Conservation (phyloP, 2,888 invertebrate genomes). For the Salticus scenicus region DNA sequence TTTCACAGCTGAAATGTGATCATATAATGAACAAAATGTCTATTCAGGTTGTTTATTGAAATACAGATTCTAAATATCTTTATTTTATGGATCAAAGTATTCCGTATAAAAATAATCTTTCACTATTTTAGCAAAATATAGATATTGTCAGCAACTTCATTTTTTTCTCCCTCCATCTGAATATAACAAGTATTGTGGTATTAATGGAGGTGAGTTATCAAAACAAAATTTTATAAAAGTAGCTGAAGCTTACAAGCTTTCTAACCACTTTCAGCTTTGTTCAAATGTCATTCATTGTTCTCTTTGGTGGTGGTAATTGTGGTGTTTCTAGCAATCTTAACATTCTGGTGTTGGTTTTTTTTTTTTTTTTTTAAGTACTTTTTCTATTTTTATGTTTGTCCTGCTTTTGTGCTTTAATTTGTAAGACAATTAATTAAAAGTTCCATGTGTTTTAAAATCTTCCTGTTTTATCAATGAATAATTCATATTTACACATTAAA, state of each 20-base stretch:
- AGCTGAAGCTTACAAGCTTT: background rate
- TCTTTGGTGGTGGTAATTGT: background rate
- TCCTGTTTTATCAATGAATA: too few species aligned
- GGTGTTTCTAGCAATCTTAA: background rate
- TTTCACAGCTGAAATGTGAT: too few species aligned
- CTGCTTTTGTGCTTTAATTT: too few species aligned
- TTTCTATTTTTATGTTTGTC: background rate
- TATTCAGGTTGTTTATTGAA: too few species aligned
- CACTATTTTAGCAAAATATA: slow-evolving; percentile 44
- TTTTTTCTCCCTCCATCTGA: slow-evolving; percentile 55
- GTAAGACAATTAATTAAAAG: too few species aligned
- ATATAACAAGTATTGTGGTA: slow-evolving; percentile 39
- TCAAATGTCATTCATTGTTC: background rate
- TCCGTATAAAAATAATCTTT: background rate
- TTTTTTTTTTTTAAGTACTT: background rate
- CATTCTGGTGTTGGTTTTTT: slow-evolving; percentile 35
- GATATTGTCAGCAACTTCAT: slow-evolving; percentile 63
- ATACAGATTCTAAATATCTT: too few species aligned
- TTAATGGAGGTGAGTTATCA: slow-evolving; percentile 43
- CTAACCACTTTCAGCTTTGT: background rate
- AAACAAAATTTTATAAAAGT: background rate
- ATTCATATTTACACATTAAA: too few species aligned
- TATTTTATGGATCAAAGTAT: too few species aligned
- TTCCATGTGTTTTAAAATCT: too few species aligned
- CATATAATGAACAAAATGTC: too few species aligned